Percentiles rank a stretch among this genome's conserved stretches.
Evolutionary conservation across 2,888 invertebrate species (phyloP).

Genomic region (Lepetodrilus schrolli): DNA sequence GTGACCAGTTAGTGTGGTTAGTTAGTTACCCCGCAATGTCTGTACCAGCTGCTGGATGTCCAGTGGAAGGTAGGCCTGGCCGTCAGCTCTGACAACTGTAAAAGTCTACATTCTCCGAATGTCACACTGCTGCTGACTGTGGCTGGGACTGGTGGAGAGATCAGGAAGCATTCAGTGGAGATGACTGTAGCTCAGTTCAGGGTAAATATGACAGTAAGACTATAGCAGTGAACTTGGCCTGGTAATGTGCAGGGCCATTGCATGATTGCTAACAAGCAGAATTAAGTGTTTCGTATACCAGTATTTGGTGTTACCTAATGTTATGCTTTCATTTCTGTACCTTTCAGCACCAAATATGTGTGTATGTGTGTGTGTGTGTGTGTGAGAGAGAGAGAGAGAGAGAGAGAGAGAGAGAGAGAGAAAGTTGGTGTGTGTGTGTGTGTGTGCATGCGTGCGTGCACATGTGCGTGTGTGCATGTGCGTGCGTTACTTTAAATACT

Average conservation of each 20-base stretch:
- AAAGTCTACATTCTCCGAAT: slow-evolving; percentile 59
- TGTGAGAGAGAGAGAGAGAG: too few relatives aligned
- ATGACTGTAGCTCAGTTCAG: slow-evolving; percentile 62
- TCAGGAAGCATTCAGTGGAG: slow-evolving; percentile 55
- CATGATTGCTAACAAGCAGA: neutral
- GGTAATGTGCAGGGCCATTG: too few relatives aligned
- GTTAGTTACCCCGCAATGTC: too few relatives aligned
- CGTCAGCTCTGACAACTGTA: slow-evolving; percentile 60
- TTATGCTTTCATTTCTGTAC: neutral
- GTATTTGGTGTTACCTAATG: neutral
- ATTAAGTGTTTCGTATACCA: neutral
- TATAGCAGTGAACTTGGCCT: neutral
- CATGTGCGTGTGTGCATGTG: too few relatives aligned
- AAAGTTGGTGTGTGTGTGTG: too few relatives aligned
- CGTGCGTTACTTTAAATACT: too few relatives aligned
- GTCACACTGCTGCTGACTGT: slow-evolving; percentile 60
- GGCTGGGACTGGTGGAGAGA: slow-evolving; percentile 53
- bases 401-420: too few relatives aligned
- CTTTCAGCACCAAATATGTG: too few relatives aligned
- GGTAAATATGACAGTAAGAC: slow-evolving; percentile 44
- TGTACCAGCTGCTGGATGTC: slow-evolving; percentile 77
- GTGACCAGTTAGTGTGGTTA: too few relatives aligned
- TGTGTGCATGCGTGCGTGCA: too few relatives aligned
- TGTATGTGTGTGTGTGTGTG: too few relatives aligned
- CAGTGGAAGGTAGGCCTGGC: slow-evolving; percentile 68